A percentile compares a stretch with the other conserved stretches of the same genome.
Evolutionary conservation across 2,113 vertebrate genomes (phyloP).

Genomic region (Lutjanus erythropterus): DNA sequence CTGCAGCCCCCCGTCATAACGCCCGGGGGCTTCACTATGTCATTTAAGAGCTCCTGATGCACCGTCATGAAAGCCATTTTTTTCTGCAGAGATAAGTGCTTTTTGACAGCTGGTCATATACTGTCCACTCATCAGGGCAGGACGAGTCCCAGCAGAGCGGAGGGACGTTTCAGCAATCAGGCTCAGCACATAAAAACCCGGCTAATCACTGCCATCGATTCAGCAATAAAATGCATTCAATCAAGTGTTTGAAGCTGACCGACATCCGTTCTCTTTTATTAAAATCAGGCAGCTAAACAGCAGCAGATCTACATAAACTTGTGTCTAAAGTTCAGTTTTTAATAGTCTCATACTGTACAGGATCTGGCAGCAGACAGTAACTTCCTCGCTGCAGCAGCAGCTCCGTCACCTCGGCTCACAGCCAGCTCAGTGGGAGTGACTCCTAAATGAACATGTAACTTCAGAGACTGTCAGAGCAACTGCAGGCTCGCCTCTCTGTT

Average conservation of each 20-base stretch:
- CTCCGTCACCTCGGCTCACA: not conserved
- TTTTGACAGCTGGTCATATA: not conserved
- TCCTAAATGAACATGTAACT: constrained; percentile 18
- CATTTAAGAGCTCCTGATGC: not conserved
- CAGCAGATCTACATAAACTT: not conserved
- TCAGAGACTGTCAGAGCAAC: constrained; percentile 12
- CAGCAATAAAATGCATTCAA: not conserved
- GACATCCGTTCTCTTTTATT: no score
- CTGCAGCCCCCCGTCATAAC: not conserved
- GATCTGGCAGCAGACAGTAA: constrained; percentile 21
- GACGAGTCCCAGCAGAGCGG: not conserved
- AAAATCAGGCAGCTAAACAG: not conserved
- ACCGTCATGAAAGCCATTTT: not conserved
- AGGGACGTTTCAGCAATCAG: not conserved
- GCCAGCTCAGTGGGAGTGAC: constrained; percentile 29
- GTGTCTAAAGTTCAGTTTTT: not conserved
- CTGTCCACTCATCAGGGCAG: not conserved
- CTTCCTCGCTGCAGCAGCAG: not conserved
- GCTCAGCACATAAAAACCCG: not conserved
- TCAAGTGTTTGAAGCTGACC: no score
- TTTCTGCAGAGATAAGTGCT: constrained; percentile 19
- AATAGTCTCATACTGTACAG: not conserved
- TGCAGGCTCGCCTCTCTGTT: not conserved
- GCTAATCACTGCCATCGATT: constrained; percentile 1
- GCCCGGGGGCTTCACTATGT: not conserved